Percentiles rank a stretch among this genome's conserved stretches.
phyloP scores from a whole-genome alignment of 2,888 invertebrate species.

The Andrena chrysosceles region DNA sequence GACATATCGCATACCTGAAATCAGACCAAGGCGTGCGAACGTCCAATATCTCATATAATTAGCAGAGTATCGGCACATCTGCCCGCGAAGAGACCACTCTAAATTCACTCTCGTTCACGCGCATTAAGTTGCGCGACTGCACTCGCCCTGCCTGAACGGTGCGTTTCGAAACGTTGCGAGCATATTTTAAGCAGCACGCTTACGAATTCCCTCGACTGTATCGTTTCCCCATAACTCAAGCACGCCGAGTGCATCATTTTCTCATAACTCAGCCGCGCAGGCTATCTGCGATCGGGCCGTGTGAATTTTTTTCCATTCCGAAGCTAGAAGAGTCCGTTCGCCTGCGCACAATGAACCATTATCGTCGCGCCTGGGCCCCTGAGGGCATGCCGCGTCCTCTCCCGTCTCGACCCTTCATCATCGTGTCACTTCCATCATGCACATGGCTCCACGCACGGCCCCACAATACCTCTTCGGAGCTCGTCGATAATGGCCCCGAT shows the following conservation, averaged over 20 bases:
- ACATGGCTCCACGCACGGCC: constrained; percentile 44
- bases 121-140: constrained; percentile 14
- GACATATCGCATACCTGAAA: neutral
- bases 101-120: neutral
- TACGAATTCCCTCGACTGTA: constrained; percentile 12
- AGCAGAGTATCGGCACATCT: neutral
- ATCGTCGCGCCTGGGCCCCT: constrained; percentile 12
- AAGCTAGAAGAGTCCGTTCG: neutral
- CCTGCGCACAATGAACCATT: neutral
- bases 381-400: constrained; percentile 9
- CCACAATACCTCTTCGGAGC: constrained; percentile 17
- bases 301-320: neutral
- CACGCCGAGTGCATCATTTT: constrained; percentile 18
- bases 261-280: constrained; percentile 12
- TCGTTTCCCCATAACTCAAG: constrained; percentile 28
- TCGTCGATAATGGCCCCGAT: constrained; percentile 37
- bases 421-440: constrained; percentile 58
- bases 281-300: neutral
- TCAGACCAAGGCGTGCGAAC: neutral
- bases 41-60: too few relatives aligned
- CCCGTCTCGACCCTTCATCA: constrained; percentile 29
- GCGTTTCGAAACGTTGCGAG: constrained; percentile 3
- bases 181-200: constrained; percentile 13
- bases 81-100: neutral
- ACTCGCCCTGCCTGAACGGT: constrained; percentile 1